These are phyloP conservation scores for Tichodroma muraria DNA, from an alignment of 2,113 vertebrate species.

Conservation along the genomic window DNA sequence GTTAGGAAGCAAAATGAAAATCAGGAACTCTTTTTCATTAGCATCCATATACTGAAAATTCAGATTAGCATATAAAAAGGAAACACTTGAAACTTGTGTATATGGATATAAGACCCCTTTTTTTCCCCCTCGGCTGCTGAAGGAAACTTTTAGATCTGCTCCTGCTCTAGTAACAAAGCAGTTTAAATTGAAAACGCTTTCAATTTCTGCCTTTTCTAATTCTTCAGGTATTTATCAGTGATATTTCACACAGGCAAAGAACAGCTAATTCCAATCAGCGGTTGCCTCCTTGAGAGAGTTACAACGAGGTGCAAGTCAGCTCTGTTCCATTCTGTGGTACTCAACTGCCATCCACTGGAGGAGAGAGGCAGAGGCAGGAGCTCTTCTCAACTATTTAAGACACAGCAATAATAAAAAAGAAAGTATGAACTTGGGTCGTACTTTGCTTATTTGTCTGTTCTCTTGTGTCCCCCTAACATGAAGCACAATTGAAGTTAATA, in stretches of 20 bases:
- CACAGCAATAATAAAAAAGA: neutral
- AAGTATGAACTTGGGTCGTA: neutral
- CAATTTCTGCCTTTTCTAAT: neutral
- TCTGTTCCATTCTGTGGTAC: conserved; percentile 23
- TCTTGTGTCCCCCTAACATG: neutral
- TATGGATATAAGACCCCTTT: neutral
- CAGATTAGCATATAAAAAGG: conserved; percentile 32
- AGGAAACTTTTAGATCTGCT: neutral
- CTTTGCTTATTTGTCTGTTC: neutral
- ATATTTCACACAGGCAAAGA: conserved; percentile 33
- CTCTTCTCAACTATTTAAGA: neutral
- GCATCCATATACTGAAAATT: neutral
- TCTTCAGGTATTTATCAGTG: conserved; percentile 58
- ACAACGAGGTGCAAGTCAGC: neutral
- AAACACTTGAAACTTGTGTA: neutral
- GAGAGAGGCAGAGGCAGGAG: conserved; percentile 13
- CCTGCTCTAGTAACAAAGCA: neutral
- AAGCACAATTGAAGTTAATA: neutral
- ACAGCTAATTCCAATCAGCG: conserved; percentile 56
- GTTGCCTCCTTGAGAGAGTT: conserved; percentile 41
- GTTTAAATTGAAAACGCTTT: conserved; percentile 1
- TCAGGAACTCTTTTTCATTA: neutral
- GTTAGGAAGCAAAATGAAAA: neutral
- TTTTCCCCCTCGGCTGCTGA: neutral
- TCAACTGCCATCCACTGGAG: conserved; percentile 76